phyloP scores from a whole-genome alignment of 2,113 vertebrate species.

The Prinia subflava region DNA sequence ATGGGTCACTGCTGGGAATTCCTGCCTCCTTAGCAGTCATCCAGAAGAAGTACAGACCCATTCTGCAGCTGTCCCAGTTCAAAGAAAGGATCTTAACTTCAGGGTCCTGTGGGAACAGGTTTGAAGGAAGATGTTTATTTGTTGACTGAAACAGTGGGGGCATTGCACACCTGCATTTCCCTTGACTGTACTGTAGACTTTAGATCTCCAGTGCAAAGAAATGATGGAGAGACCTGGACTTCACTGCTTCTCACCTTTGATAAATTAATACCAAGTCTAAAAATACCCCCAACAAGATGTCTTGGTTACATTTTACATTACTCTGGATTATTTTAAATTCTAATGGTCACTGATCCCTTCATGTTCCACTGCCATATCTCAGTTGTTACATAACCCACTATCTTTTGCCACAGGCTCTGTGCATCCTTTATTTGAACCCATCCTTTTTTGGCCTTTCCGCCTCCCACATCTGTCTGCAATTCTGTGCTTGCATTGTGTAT shows the following conservation, averaged over 20 bases:
- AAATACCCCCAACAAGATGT: not conserved
- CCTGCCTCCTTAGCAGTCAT: not conserved
- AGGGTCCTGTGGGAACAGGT: not conserved
- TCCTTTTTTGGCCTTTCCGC: slow-evolving; percentile 49
- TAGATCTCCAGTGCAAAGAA: not conserved
- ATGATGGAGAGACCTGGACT: not conserved
- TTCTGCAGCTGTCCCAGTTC: not conserved
- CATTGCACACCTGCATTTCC: not conserved
- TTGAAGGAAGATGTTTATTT: not conserved
- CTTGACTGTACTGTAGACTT: not conserved
- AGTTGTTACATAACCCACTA: not conserved
- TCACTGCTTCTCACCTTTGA: not conserved
- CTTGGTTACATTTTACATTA: not conserved
- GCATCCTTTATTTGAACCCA: slow-evolving; percentile 28
- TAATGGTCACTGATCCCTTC: not conserved
- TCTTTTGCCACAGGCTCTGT: not conserved
- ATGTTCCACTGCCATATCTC: not conserved
- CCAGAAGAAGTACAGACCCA: not conserved
- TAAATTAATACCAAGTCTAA: not conserved
- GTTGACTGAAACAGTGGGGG: not conserved
- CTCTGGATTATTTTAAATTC: not conserved
- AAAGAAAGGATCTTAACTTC: not conserved
- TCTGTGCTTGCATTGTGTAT: slow-evolving; percentile 18
- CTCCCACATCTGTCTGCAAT: slow-evolving; percentile 57
- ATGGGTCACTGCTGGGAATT: not conserved